Evolutionary conservation across 2,797 vertebrate genomes (phyloP), one percentile per base, ranked within the genome.

Genomic region (Anolis apletophallus): DNA sequence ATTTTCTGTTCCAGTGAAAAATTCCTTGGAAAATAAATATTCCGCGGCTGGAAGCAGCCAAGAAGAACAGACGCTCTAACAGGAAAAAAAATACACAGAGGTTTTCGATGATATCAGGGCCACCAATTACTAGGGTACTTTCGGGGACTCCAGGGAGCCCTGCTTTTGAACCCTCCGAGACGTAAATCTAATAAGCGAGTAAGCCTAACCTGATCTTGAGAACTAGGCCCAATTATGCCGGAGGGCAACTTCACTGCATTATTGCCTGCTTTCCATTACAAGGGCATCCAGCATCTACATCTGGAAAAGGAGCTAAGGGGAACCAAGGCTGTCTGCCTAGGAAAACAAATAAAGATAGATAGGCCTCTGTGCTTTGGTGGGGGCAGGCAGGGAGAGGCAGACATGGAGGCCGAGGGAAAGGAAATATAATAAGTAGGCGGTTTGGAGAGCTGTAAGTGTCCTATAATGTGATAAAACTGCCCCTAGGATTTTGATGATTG

Each of bases 291-390:
- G 92, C 29, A 4, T 97, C 94, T 95, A 93, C 94, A 96, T 96
- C 96, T 97, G 96, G 95, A 96, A 95, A 95, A 95, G 95, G 94
- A 95, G 89, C 96, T 95, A 94, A 95, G 93, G 96, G 95, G 93
- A 96, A 96, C 95, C 92, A 95, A 95, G 95, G 95, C 96, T 96
- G 95, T 95, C 96, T 96, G 96, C 96, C 96, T 95, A 96, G 93
- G 93, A 96, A 97, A 96, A 95, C 96, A 97, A 97, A 97, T 96
- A 97, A 96, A 97, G 96, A 97, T 94, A 96, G 95, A 96, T 96
- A 95, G 91, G 95, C 95, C 94, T 95, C 94, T 94, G 87, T 88
- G 93, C 93, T 96, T 83, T 89, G 95, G 93, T 92, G 82, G 90
- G 91, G 89, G 93, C 81, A 88, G 88, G 83, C 91, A 88, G 92